Evolutionary conservation across 1,140 invertebrate species (phyloP).

Genomic region (Lethrus apterus): DNA sequence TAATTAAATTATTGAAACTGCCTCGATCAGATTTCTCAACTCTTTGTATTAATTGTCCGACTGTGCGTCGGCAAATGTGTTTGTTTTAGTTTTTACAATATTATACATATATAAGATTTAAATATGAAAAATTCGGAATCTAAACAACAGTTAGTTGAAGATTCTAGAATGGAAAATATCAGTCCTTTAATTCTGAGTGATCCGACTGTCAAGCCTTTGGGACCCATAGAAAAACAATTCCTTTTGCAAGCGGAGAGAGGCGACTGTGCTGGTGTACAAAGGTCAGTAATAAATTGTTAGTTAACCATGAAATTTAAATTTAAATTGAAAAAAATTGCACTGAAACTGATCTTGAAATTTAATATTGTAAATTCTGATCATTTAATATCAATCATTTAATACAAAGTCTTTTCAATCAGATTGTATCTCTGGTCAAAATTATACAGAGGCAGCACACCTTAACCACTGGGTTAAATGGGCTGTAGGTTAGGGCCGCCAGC

Average conservation of each 20-base stretch:
- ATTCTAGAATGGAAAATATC: constrained; percentile 1
- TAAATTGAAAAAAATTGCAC: background rate
- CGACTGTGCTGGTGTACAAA: constrained; percentile 74
- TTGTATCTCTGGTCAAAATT: no score
- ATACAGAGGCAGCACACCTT: no score
- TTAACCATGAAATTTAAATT: background rate
- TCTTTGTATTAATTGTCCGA: background rate
- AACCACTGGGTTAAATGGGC: no score
- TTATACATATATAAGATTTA: no score
- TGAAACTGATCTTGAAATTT: no score
- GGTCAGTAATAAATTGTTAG: no score
- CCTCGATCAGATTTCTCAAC: constrained; percentile 8
- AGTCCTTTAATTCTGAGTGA: constrained; percentile 23
- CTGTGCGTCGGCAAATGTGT: background rate
- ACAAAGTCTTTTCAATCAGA: no score
- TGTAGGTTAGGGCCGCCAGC: no score
- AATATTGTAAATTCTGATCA: no score
- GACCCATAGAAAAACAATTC: constrained; percentile 75
- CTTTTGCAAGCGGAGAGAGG: constrained; percentile 79
- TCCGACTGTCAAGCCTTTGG: constrained; percentile 58
- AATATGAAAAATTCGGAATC: constrained; percentile 30
- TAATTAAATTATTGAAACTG: constrained; percentile 8
- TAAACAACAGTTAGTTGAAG: constrained; percentile 24
- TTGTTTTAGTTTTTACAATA: no score
- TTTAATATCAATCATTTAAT: no score